These are phyloP conservation scores for Peromyscus melanophrys DNA, from an alignment of 2,797 vertebrate species.

Conservation along the genomic window DNA sequence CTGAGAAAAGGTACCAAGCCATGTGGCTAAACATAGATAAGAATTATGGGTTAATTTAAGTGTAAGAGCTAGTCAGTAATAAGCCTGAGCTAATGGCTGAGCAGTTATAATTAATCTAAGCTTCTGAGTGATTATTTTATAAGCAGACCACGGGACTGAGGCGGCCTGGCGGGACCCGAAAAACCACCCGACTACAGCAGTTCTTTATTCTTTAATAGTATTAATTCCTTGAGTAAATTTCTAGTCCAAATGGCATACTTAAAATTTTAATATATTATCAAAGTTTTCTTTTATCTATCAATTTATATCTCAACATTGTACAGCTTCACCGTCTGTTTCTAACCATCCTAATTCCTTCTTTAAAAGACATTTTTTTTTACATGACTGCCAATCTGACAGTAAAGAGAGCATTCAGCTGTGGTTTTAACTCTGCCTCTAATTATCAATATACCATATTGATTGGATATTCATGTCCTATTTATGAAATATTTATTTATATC, in stretches of 20 bases:
- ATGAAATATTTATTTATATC: neutral
- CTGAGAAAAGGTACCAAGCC: too few species aligned
- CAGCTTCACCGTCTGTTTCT: neutral
- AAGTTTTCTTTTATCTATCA: neutral
- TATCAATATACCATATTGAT: neutral
- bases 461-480: neutral
- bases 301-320: neutral
- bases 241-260: slow-evolving; percentile 29
- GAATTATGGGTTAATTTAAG: too few species aligned
- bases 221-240: slow-evolving; percentile 42
- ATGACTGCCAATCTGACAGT: neutral
- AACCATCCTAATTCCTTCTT: neutral
- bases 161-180: too few species aligned
- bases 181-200: too few species aligned
- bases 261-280: slow-evolving; percentile 9
- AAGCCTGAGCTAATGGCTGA: too few species aligned
- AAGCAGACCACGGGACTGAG: too few species aligned
- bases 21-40: too few species aligned
- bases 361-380: slow-evolving; percentile 40
- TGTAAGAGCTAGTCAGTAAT: too few species aligned
- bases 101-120: too few species aligned
- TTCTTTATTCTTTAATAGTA: neutral
- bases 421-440: neutral
- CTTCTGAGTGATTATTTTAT: too few species aligned
- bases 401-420: neutral